Conservation (phyloP, 2,113 vertebrate genomes). For the Hippocampus guttulatus region DNA sequence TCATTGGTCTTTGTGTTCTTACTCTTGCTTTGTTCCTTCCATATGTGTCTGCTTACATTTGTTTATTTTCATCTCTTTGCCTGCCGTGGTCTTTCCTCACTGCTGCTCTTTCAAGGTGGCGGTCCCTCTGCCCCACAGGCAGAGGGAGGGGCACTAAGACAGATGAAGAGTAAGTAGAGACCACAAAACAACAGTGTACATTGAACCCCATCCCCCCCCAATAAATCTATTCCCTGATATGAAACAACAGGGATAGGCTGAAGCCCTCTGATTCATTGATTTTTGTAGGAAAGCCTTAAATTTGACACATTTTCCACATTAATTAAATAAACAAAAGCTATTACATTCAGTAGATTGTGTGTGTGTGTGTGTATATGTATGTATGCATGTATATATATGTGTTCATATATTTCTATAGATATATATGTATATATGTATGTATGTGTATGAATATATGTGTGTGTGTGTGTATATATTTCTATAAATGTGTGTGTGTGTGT, state of each 20-base stretch:
- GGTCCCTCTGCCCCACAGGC: constrained; percentile 56
- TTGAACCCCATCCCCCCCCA: background rate
- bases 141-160: constrained; percentile 74
- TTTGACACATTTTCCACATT: too few species aligned
- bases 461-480: too few species aligned
- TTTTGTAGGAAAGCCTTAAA: too few species aligned
- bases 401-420: too few species aligned
- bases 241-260: background rate
- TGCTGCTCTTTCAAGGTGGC: constrained; percentile 51
- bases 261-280: too few species aligned
- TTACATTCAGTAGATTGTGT: too few species aligned
- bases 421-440: too few species aligned
- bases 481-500: too few species aligned
- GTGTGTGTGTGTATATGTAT: too few species aligned
- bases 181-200: background rate
- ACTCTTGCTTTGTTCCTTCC: constrained; percentile 13
- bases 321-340: too few species aligned
- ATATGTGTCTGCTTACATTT: constrained; percentile 25
- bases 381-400: too few species aligned
- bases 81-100: constrained; percentile 32
- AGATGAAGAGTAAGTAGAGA: constrained; percentile 87
- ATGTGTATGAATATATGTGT: too few species aligned
- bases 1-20: background rate
- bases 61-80: constrained; percentile 18
- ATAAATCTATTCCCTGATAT: background rate